A percentile compares a stretch with the other conserved stretches of the same genome.
Conservation (phyloP, 2,113 vertebrate species). For the Chauna torquata region DNA sequence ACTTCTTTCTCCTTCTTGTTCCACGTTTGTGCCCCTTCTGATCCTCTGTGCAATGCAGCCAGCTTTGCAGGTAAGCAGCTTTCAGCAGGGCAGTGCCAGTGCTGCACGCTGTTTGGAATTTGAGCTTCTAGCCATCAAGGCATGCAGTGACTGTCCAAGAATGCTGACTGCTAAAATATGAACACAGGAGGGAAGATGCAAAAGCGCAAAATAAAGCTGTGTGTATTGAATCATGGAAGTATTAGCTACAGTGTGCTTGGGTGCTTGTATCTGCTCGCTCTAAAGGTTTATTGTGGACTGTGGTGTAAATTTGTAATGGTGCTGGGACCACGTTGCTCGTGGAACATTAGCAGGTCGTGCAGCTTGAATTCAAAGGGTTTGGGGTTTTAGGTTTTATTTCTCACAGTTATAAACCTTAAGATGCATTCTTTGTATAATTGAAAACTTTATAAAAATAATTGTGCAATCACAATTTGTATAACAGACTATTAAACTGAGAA, state of each 20-base stretch:
- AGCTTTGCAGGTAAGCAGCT: conserved; percentile 3
- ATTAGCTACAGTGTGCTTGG: neutral
- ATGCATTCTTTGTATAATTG: neutral
- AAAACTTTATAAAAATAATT: conserved; percentile 9
- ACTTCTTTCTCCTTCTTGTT: conserved; percentile 1
- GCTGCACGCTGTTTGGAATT: conserved; percentile 20
- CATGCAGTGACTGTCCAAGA: neutral
- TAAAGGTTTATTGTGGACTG: neutral
- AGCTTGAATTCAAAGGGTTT: neutral
- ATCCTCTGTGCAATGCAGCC: neutral
- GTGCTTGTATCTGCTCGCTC: neutral
- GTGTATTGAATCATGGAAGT: neutral
- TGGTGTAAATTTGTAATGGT: neutral
- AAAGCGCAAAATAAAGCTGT: neutral
- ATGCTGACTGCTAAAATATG: neutral
- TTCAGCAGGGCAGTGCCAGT: neutral
- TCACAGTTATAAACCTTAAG: conserved; percentile 4
- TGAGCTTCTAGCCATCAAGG: neutral
- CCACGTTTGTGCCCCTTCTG: neutral
- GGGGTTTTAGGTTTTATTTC: conserved; percentile 14
- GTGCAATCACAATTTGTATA: conserved; percentile 16
- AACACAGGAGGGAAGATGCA: neutral
- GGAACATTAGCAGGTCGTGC: neutral
- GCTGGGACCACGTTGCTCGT: accelerated
- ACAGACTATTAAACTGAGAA: neutral